Conservation (phyloP, 2,113 vertebrate species). For the Okapia johnstoni region DNA sequence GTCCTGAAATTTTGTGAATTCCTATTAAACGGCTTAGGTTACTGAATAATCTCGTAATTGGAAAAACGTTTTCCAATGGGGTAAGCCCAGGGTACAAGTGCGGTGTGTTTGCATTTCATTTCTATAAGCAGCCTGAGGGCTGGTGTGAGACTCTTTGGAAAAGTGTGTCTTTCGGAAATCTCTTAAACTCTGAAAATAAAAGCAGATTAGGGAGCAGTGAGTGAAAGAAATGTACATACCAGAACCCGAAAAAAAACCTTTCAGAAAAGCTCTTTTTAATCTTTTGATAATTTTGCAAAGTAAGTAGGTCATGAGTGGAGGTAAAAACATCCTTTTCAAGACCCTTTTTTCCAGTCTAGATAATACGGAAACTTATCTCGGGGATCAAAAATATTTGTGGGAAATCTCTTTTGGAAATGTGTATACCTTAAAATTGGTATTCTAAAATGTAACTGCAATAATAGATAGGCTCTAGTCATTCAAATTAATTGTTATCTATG, state of each 20-base stretch:
- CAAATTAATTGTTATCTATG: not conserved
- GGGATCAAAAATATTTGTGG: not conserved
- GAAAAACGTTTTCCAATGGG: not conserved
- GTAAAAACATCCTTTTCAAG: not conserved
- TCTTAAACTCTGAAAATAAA: not conserved
- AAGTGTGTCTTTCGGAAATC: not conserved
- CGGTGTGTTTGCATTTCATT: not conserved
- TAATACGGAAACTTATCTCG: not conserved
- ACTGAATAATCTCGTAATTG: not conserved
- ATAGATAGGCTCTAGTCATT: not conserved
- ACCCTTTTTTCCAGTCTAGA: not conserved
- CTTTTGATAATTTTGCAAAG: not conserved
- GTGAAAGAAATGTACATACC: not conserved
- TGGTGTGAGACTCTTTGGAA: not conserved
- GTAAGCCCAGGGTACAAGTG: not conserved
- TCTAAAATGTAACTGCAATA: not conserved
- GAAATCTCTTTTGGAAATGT: not conserved
- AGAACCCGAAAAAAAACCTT: not conserved
- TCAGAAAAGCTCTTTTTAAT: not conserved
- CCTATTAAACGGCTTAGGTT: not conserved
- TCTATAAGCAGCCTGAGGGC: not conserved
- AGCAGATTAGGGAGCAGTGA: not conserved
- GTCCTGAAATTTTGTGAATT: not conserved
- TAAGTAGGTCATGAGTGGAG: not conserved
- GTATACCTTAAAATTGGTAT: not conserved